These are phyloP conservation scores for Chlamydotis undulata DNA, from an alignment of 2,113 vertebrate species.

Conservation along the genomic window DNA sequence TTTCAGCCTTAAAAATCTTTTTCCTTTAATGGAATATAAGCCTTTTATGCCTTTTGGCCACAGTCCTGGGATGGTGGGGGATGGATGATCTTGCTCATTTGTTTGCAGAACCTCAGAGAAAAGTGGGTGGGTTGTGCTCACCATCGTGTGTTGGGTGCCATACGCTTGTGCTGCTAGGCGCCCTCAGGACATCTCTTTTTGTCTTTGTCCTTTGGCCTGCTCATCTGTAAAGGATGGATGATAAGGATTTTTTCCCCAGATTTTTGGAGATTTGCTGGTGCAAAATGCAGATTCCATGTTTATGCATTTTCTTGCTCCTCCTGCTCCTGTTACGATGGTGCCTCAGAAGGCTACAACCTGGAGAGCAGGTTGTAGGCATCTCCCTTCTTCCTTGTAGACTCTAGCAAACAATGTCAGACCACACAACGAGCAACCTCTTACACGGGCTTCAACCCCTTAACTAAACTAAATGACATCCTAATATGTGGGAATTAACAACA, in stretches of 20 bases:
- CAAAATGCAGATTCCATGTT: background rate
- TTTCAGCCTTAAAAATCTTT: background rate
- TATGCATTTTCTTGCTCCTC: background rate
- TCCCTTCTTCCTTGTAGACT: background rate
- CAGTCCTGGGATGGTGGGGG: background rate
- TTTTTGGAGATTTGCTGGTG: background rate
- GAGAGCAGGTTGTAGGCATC: background rate
- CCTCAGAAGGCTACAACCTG: background rate
- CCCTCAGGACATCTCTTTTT: background rate
- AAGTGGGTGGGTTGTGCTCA: background rate
- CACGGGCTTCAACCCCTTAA: background rate
- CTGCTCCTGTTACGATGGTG: background rate
- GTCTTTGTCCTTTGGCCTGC: background rate
- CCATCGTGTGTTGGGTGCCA: rapidly evolving
- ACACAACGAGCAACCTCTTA: background rate
- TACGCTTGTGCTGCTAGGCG: background rate
- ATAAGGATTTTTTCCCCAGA: background rate
- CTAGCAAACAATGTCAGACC: background rate
- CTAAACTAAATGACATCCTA: background rate
- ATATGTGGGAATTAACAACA: background rate
- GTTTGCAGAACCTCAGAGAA: background rate
- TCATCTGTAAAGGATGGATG: background rate
- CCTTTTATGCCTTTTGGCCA: background rate
- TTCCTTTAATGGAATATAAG: background rate
- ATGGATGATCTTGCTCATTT: background rate